Percentiles rank a stretch among this genome's conserved stretches.
Evolutionary conservation across 2,888 invertebrate genomes (phyloP).

Genomic region (Andrena fulva): DNA sequence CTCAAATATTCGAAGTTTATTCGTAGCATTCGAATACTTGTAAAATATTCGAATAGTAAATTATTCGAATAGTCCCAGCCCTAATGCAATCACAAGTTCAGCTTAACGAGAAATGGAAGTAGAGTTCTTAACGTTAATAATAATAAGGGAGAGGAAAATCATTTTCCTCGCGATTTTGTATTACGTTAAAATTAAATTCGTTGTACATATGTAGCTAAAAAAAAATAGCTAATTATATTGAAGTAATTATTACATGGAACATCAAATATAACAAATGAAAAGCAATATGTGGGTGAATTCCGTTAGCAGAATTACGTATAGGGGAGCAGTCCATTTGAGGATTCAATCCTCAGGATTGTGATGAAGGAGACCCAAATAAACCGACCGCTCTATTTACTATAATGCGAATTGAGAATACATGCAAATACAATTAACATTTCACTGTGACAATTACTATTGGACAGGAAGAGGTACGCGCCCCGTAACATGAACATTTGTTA

Average conservation of each 20-base stretch:
- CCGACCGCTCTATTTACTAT: no score
- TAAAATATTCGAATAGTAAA: no score
- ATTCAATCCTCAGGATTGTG: no score
- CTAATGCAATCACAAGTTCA: background rate
- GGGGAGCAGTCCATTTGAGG: background rate
- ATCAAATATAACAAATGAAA: background rate
- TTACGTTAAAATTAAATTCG: no score
- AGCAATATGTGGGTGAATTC: background rate
- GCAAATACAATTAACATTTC: constrained; percentile 10
- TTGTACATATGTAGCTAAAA: no score
- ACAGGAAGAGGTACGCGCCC: background rate
- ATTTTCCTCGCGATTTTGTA: no score
- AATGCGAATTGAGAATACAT: background rate
- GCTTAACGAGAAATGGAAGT: background rate
- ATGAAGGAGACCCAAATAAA: constrained; percentile 18
- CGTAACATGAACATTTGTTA: constrained; percentile 11
- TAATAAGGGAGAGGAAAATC: no score
- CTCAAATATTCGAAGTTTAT: no score
- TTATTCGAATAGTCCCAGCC: no score
- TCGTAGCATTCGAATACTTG: no score
- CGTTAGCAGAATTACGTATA: background rate
- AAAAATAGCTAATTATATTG: no score
- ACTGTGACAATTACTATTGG: background rate
- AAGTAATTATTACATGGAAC: no score
- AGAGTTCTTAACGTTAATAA: background rate